Evolutionary conservation across 2,797 vertebrate genomes (phyloP).

Genomic region (Channa striata): DNA sequence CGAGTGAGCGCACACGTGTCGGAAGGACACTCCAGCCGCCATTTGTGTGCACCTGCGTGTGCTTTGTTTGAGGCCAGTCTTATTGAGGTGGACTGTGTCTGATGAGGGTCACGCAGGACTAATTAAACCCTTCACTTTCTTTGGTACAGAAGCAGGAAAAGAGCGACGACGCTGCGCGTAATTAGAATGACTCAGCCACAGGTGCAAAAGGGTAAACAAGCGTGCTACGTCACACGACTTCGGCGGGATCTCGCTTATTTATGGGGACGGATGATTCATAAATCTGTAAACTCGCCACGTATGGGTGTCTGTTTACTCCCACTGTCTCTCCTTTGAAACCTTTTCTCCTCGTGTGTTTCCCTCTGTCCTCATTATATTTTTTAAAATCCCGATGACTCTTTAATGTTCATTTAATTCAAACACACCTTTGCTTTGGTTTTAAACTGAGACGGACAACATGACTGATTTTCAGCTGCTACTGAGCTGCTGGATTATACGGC

Average conservation of each 20-base stretch:
- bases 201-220: constrained; percentile 66
- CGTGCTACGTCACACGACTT: constrained; percentile 15
- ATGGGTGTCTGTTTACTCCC: not conserved
- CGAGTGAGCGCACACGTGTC: constrained; percentile 1
- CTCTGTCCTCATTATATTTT: too few relatives aligned
- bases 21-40: constrained; percentile 27
- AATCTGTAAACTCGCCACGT: not conserved
- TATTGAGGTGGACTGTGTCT: constrained; percentile 62
- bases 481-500: not conserved
- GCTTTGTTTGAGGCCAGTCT: constrained; percentile 53
- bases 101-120: constrained; percentile 65
- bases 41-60: constrained; percentile 62
- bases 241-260: not conserved
- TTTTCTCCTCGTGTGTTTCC: not conserved
- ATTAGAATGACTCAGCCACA: constrained; percentile 65
- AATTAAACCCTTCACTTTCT: constrained; percentile 70
- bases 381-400: not conserved
- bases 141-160: constrained; percentile 47
- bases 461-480: not conserved
- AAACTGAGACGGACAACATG: not conserved
- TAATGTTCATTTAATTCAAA: too few relatives aligned
- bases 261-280: constrained; percentile 6
- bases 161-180: constrained; percentile 40
- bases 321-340: not conserved
- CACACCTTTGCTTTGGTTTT: too few relatives aligned